Conservation (phyloP, 1,140 invertebrate species). For the Linepithema humile region DNA sequence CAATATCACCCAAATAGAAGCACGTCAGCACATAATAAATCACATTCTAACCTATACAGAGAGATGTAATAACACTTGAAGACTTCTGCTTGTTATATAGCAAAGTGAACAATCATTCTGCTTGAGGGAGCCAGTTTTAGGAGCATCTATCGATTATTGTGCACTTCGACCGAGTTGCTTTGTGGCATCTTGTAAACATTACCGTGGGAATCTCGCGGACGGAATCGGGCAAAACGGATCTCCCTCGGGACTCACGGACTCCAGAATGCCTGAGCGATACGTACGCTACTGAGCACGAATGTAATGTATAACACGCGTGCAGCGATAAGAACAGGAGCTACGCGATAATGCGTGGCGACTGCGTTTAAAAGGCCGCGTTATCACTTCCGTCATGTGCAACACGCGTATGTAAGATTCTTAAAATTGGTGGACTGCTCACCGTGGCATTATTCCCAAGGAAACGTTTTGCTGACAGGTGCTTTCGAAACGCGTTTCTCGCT, state of each 20-base stretch:
- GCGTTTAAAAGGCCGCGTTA: constrained; percentile 37
- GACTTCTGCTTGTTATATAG: background rate
- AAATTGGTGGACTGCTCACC: constrained; percentile 56
- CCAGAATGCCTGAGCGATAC: background rate
- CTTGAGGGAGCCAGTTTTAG: background rate
- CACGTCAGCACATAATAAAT: background rate
- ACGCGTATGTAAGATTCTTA: no score
- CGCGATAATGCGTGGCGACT: background rate
- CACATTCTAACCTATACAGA: constrained; percentile 53
- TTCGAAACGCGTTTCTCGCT: background rate
- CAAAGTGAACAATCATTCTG: background rate
- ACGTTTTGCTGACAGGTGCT: constrained; percentile 4
- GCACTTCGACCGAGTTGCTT: background rate
- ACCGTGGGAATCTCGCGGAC: background rate
- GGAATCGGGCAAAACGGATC: background rate
- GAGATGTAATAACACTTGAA: background rate
- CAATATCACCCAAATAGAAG: background rate
- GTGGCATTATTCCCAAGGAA: constrained; percentile 53
- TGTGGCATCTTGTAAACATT: background rate
- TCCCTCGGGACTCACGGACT: background rate
- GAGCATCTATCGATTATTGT: background rate
- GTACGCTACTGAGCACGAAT: constrained; percentile 3
- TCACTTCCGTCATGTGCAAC: background rate
- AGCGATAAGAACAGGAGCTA: background rate
- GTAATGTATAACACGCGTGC: background rate